Percentiles rank a stretch among this genome's conserved stretches.
These are phyloP conservation scores for Noctua pronuba DNA, from an alignment of 2,888 invertebrate genomes.

Conservation along the genomic window DNA sequence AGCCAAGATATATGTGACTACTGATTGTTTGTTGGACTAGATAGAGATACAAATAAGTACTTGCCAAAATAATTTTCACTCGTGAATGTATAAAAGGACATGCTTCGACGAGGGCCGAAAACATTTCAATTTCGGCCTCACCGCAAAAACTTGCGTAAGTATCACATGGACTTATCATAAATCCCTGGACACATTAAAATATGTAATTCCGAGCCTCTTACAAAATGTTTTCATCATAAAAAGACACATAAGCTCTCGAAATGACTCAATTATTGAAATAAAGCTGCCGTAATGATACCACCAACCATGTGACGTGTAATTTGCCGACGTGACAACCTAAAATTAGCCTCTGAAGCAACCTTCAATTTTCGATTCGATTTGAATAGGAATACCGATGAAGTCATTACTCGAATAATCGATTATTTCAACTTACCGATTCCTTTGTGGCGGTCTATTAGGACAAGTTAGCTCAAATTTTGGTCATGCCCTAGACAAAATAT, in stretches of 20 bases:
- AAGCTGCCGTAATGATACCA: constrained; percentile 69
- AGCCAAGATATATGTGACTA: not conserved
- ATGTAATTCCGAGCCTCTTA: constrained; percentile 40
- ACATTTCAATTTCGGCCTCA: constrained; percentile 5
- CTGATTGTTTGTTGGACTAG: not conserved
- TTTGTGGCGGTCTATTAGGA: constrained; percentile 38
- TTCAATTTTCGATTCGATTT: constrained; percentile 63
- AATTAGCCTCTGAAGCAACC: constrained; percentile 56
- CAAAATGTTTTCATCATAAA: constrained; percentile 54
- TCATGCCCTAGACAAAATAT: constrained; percentile 25
- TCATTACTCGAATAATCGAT: constrained; percentile 64
- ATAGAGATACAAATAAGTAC: not conserved
- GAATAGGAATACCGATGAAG: constrained; percentile 63
- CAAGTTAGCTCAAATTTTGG: constrained; percentile 32
- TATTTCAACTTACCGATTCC: constrained; percentile 57
- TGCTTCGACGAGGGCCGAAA: not conserved
- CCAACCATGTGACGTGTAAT: constrained; percentile 76
- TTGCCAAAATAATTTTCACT: not conserved
- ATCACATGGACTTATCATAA: constrained; percentile 21
- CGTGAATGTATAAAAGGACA: not conserved
- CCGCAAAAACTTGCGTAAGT: constrained; percentile 30
- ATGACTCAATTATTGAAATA: constrained; percentile 72
- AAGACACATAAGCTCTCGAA: constrained; percentile 48
- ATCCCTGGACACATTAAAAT: constrained; percentile 37
- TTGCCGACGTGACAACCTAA: constrained; percentile 64